Percentiles rank a stretch among this genome's conserved stretches.
Evolutionary conservation across 2,113 vertebrate genomes (phyloP).

Genomic region (Cochlearius cochlearius): DNA sequence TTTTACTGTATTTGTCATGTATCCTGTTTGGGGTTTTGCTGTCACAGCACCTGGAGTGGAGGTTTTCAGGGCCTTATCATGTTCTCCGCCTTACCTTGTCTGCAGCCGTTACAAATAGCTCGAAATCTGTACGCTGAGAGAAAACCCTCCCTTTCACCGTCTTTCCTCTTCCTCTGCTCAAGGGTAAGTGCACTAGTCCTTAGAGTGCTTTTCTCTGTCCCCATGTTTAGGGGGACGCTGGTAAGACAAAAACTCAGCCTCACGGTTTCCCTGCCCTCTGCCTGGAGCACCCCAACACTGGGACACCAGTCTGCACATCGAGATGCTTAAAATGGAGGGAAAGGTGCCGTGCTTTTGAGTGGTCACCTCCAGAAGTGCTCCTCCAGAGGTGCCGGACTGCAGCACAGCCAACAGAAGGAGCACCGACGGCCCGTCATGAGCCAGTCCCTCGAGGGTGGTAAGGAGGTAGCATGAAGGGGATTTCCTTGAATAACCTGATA

Average conservation of each 20-base stretch:
- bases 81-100: not conserved
- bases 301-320: not conserved
- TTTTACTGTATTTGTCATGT: not conserved
- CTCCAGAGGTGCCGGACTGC: not conserved
- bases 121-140: not conserved
- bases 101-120: not conserved
- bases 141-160: not conserved
- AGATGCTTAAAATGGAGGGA: not conserved
- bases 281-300: too few relatives aligned
- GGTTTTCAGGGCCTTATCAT: not conserved
- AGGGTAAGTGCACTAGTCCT: not conserved
- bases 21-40: not conserved
- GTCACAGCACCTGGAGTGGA: not conserved
- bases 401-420: not conserved
- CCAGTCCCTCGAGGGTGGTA: not conserved
- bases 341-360: not conserved
- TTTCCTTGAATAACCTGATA: not conserved
- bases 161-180: not conserved
- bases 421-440: rapidly evolving
- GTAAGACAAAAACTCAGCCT: not conserved
- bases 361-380: not conserved
- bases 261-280: not conserved
- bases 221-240: rapidly evolving
- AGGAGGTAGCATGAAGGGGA: not conserved
- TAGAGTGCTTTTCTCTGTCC: not conserved